Base-by-base conservation (phyloP, 92 coral and sea anemone species). In the Siderastrea siderea region DNA sequence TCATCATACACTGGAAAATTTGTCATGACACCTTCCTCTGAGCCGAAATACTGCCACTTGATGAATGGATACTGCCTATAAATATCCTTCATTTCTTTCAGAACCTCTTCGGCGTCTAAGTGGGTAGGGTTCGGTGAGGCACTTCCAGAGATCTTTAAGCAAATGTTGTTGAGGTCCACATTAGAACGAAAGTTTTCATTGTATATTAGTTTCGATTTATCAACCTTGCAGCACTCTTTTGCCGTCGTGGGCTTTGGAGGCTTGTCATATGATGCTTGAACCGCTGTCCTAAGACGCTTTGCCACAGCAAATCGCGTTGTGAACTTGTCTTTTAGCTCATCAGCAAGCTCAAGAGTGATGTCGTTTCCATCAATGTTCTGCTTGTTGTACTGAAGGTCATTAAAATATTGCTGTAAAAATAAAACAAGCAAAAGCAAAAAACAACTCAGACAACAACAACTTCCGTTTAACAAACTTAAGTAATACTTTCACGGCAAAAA, bases 21-120 rank as follows among this genome's bases (percentile, higher is more conserved):
- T 14, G 90, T 81, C 79, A 88, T 45, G 11, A 90, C 52, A 0
- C 95, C 95, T 50, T 93, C 85, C 53, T 89, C 88, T 2, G 95
- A 93, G 6, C 91, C 95, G 71, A 93, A 93, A 52, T 93, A 93
- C 81, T 93, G 95, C 95, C 95, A 93, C 53, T 85, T 93, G 43
- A 90, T 55, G n/a, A 90, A 80, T 5, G 95, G 85, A 12, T 83
- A 77, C 9, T 67, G 44, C 55, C 77, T 76, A 3, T 77, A 47
- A 51, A 84, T 93, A 43, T 48, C 81, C 69, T 71, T 91, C 93
- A 93, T 93, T 50, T 92, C 86, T 4, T 60, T 61, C 1, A 47
- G 12, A 3, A 93, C 83, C 3, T 13, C 57, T 14, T 76, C 68
- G 38, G 38, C 38, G n/a, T 75, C 74, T 52, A 93, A 74, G 51